Percentiles rank a stretch among this genome's conserved stretches.
phyloP scores from a whole-genome alignment of 2,113 vertebrate genomes.

The Verasper variegatus region DNA sequence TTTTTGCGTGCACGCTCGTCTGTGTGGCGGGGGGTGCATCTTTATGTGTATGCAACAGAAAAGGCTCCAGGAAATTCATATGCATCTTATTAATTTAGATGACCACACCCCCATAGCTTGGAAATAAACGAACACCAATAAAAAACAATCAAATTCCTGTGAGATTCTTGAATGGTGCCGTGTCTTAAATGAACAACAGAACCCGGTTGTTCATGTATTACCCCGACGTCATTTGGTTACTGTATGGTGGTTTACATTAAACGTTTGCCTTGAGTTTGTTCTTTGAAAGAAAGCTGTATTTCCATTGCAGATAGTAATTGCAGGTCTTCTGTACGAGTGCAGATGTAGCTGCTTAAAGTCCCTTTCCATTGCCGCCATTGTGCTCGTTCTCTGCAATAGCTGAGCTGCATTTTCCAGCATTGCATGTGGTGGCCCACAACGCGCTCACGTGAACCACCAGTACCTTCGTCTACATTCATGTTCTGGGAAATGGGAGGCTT shows the following conservation, averaged over 20 bases:
- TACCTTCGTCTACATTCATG: not conserved
- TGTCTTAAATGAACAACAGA: slow-evolving; percentile 70
- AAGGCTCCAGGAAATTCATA: slow-evolving; percentile 47
- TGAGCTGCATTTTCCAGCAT: slow-evolving; percentile 37
- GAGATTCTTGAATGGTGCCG: slow-evolving; percentile 51
- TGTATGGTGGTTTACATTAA: slow-evolving; percentile 69
- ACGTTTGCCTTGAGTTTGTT: slow-evolving; percentile 62
- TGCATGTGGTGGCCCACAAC: slow-evolving; percentile 22
- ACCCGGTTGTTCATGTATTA: slow-evolving; percentile 21
- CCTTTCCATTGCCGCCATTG: slow-evolving; percentile 48
- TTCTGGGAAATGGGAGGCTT: slow-evolving; percentile 1
- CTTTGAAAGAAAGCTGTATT: slow-evolving; percentile 68
- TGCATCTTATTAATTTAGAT: slow-evolving; percentile 73
- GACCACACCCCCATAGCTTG: slow-evolving; percentile 64
- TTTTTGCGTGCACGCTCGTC: not conserved
- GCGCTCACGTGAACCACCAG: slow-evolving; percentile 9
- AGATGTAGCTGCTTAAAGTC: slow-evolving; percentile 58
- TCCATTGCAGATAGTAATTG: slow-evolving; percentile 69
- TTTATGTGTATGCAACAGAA: slow-evolving; percentile 35
- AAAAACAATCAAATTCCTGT: slow-evolving; percentile 56
- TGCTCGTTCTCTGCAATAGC: slow-evolving; percentile 15
- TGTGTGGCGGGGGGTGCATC: slow-evolving; percentile 10
- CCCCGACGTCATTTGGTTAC: slow-evolving; percentile 51
- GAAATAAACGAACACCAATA: slow-evolving; percentile 68
- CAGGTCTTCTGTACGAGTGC: slow-evolving; percentile 55